These are phyloP conservation scores for Tetramorium parvispinum DNA, from an alignment of 1,140 invertebrate species.

Conservation along the genomic window DNA sequence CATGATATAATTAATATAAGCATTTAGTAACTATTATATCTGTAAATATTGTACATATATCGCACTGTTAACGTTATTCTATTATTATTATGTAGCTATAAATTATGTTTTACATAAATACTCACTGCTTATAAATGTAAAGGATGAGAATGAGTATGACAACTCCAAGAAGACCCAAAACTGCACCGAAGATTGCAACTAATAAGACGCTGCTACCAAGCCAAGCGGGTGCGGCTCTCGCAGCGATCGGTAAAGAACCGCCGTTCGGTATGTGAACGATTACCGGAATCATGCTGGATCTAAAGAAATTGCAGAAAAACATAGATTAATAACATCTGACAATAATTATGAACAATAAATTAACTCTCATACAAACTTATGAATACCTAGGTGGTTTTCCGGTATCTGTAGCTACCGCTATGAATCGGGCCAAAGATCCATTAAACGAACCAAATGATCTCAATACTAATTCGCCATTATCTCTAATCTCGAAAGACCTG, in stretches of 20 bases:
- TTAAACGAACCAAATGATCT: conserved; percentile 86
- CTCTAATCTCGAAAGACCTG: conserved; percentile 86
- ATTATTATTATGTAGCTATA: background rate
- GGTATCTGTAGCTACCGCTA: conserved; percentile 93
- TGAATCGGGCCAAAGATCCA: conserved; percentile 87
- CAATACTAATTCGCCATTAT: conserved; percentile 86
- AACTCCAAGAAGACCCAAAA: conserved; percentile 90
- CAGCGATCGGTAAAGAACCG: conserved; percentile 82
- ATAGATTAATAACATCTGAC: background rate
- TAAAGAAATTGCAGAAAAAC: conserved; percentile 3
- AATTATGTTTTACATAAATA: conserved; percentile 60
- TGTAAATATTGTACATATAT: background rate
- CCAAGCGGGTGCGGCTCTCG: conserved; percentile 85
- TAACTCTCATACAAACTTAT: background rate
- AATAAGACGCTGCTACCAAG: conserved; percentile 87
- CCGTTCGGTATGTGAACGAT: conserved; percentile 89
- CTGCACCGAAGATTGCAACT: conserved; percentile 89
- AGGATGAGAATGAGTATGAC: conserved; percentile 91
- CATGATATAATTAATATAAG: background rate
- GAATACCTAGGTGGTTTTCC: conserved; percentile 90
- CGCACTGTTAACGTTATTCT: background rate
- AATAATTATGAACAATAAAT: background rate
- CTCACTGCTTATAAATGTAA: conserved; percentile 92
- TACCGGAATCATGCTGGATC: conserved; percentile 90
- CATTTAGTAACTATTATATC: background rate